phyloP scores from a whole-genome alignment of 2,113 vertebrate species.

The Orcinus orca region DNA sequence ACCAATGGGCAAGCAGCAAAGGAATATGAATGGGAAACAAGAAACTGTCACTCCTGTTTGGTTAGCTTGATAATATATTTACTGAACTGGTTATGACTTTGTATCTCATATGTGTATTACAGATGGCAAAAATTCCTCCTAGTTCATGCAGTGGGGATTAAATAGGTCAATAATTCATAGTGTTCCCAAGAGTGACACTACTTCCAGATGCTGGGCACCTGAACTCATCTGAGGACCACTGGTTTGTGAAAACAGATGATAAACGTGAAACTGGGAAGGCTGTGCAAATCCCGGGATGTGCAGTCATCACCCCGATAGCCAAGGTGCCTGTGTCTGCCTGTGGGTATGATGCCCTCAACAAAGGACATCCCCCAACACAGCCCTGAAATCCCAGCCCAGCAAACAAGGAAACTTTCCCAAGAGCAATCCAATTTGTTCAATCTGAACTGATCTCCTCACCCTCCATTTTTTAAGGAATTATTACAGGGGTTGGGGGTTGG shows the following conservation, averaged over 20 bases:
- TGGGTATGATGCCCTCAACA: not conserved
- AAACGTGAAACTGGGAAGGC: not conserved
- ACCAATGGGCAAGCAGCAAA: not conserved
- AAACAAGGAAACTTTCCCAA: not conserved
- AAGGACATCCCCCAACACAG: not conserved
- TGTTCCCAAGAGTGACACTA: not conserved
- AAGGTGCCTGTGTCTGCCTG: not conserved
- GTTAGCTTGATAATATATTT: constrained; percentile 30
- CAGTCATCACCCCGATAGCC: not conserved
- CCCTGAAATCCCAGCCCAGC: not conserved
- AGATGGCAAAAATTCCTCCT: constrained; percentile 37
- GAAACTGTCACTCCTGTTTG: not conserved
- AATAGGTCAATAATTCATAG: not conserved
- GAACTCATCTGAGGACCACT: not conserved
- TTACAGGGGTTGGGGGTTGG: not conserved
- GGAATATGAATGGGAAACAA: not conserved
- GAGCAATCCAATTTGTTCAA: not conserved
- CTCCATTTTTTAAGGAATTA: not conserved
- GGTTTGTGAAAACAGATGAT: constrained; percentile 1
- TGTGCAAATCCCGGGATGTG: not conserved
- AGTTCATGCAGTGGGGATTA: constrained; percentile 8
- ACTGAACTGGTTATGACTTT: constrained; percentile 18
- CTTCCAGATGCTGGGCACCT: not conserved
- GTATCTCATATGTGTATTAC: not conserved
- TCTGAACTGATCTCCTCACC: not conserved